These are phyloP conservation scores for Bos taurus DNA, from an alignment of 2,113 vertebrate genomes.

Conservation along the genomic window ARS-UCD2.0 NC_037338.1:91564501-91565000, in stretches of 20 bases:
- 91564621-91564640: neutral
- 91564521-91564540: slow-evolving; percentile 15
- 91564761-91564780: accelerated
- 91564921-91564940: neutral
- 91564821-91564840: neutral
- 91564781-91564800: neutral
- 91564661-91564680: neutral
- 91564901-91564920: neutral
- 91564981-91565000: neutral
- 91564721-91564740: no score
- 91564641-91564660: neutral
- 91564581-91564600: accelerated
- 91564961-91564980: neutral
- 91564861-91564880: neutral
- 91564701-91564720: neutral
- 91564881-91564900: neutral
- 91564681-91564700: neutral
- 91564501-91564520: slow-evolving; percentile 19
- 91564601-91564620: neutral
- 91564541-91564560: neutral
- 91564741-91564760: neutral
- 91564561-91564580: neutral
- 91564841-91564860: neutral
- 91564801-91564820: neutral
- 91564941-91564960: slow-evolving; percentile 10